Evolutionary conservation across 2,797 vertebrate species (phyloP).

Genomic region (Dicrostonyx torquatus): DNA sequence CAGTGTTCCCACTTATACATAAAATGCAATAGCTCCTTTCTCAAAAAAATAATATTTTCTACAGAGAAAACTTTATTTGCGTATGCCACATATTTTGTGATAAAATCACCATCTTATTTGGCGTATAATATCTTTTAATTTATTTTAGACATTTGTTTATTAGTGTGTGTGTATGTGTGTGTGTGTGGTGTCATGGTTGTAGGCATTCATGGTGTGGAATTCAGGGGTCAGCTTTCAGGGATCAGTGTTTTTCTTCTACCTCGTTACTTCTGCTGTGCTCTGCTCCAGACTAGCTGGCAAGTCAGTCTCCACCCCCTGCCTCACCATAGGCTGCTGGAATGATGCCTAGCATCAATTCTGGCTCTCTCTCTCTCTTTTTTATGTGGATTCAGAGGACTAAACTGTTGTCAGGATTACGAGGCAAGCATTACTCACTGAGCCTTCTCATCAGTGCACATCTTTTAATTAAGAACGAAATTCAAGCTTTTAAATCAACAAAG

Average conservation of each 20-base stretch:
- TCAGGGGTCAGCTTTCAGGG: background rate
- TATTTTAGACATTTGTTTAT: background rate
- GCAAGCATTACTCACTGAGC: background rate
- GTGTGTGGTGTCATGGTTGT: background rate
- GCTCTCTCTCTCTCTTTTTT: background rate
- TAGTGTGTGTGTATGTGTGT: background rate
- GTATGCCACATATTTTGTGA: background rate
- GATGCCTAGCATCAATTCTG: background rate
- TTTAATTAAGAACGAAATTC: slow-evolving; percentile 17
- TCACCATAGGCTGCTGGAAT: background rate
- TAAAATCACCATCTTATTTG: slow-evolving; percentile 37
- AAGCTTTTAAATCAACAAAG: background rate
- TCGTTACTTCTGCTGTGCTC: background rate
- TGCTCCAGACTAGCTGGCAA: background rate
- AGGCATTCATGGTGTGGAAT: background rate
- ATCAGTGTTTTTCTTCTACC: background rate
- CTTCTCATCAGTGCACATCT: background rate
- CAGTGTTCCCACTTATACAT: background rate
- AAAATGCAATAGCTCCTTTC: background rate
- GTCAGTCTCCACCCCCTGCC: background rate
- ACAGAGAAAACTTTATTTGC: background rate
- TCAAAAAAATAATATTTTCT: slow-evolving; percentile 37
- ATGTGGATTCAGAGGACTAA: background rate
- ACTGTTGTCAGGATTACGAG: background rate
- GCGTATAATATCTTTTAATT: background rate